These are phyloP conservation scores for Xenentodon cancila DNA, from an alignment of 2,797 vertebrate genomes.

Conservation along the genomic window DNA sequence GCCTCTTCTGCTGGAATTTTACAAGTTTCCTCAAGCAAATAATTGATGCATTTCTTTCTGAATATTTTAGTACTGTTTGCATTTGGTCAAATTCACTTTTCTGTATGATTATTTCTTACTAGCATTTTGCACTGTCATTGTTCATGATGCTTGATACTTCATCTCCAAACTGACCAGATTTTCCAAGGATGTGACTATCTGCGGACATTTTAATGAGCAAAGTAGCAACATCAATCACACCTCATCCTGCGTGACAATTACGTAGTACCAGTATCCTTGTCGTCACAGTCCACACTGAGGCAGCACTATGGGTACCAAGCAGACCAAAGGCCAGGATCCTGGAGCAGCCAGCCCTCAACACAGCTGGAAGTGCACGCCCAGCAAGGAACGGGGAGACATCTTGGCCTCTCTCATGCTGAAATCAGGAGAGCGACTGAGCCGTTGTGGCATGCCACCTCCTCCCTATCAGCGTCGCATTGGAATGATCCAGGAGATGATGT, in stretches of 20 bases:
- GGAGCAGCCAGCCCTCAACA: slow-evolving; percentile 84
- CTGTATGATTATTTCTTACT: slow-evolving; percentile 4
- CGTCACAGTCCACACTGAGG: slow-evolving; percentile 35
- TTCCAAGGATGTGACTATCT: slow-evolving; percentile 37
- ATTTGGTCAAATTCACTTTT: not conserved
- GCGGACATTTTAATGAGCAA: slow-evolving; percentile 30
- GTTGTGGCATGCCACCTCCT: slow-evolving; percentile 86
- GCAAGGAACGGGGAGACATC: slow-evolving; percentile 88
- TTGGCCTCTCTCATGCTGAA: slow-evolving; percentile 89
- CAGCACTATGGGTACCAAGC: slow-evolving; percentile 89
- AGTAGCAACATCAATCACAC: slow-evolving; percentile 6
- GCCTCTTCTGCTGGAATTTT: slow-evolving; percentile 14
- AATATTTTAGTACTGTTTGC: not conserved
- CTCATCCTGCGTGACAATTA: slow-evolving; percentile 24
- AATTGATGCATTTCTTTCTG: not conserved
- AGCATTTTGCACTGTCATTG: not conserved
- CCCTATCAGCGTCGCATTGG: slow-evolving; percentile 94
- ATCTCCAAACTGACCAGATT: not conserved
- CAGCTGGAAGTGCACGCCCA: slow-evolving; percentile 82
- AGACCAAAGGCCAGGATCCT: slow-evolving; percentile 87
- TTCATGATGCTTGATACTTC: not conserved
- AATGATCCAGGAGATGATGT: slow-evolving; percentile 97
- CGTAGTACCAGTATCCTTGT: slow-evolving; percentile 33
- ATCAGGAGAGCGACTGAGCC: slow-evolving; percentile 88
- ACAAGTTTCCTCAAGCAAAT: slow-evolving; percentile 8